Conservation (phyloP, 2,888 invertebrate genomes). For the Brenthis ino region DNA sequence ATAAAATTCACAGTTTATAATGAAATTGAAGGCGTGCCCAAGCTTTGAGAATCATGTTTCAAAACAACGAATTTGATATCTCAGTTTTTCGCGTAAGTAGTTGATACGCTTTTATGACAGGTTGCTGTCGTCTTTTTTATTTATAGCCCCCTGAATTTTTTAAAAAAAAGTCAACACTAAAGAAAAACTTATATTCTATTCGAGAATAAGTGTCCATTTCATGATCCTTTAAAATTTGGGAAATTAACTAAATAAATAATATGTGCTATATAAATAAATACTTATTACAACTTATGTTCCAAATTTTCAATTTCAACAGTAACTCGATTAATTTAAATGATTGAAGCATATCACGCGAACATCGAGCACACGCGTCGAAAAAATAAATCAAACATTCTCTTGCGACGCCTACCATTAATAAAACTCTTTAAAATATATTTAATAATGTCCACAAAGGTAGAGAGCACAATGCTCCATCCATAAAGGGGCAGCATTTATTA, state of each 20-base stretch:
- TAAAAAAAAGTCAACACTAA: too few relatives aligned
- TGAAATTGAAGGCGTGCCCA: slow-evolving; percentile 33
- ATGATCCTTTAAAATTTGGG: too few relatives aligned
- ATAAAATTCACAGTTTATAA: slow-evolving; percentile 55
- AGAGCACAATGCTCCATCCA: slow-evolving; percentile 76
- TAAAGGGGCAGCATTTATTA: slow-evolving; percentile 82
- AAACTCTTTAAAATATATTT: slow-evolving; percentile 82
- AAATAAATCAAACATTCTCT: slow-evolving; percentile 79
- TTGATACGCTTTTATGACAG: slow-evolving; percentile 50
- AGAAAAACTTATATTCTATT: too few relatives aligned
- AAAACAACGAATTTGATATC: slow-evolving; percentile 73
- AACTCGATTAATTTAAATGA: slow-evolving; percentile 54
- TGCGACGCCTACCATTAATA: slow-evolving; percentile 81
- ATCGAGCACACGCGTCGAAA: slow-evolving; percentile 80
- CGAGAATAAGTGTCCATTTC: too few relatives aligned
- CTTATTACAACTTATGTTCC: slow-evolving; percentile 15
- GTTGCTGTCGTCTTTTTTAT: slow-evolving; percentile 35
- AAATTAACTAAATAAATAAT: not conserved
- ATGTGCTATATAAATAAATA: not conserved
- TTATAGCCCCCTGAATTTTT: not conserved
- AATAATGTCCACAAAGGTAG: slow-evolving; percentile 81
- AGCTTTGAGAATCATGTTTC: slow-evolving; percentile 67
- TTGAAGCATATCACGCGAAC: slow-evolving; percentile 69
- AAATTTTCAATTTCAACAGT: slow-evolving; percentile 31
- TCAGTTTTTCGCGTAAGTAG: slow-evolving; percentile 63